Conservation (phyloP, 2,888 invertebrate species). For the Drosophila dives region DNA sequence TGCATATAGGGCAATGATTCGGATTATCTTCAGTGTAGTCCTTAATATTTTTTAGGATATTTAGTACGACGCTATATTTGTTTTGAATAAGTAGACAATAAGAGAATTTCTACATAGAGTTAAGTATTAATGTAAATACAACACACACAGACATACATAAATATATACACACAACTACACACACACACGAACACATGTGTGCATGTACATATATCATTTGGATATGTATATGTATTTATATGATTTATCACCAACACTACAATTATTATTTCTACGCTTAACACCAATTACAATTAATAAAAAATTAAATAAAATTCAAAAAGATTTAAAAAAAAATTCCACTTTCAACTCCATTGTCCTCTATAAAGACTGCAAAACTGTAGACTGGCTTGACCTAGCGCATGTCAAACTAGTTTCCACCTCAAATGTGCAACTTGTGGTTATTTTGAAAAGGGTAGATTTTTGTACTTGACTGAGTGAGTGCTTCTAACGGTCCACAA, state of each 20-base stretch:
- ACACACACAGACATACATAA: slow-evolving; percentile 31
- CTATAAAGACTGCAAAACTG: slow-evolving; percentile 5
- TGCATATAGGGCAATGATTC: slow-evolving; percentile 49
- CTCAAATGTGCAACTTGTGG: neutral
- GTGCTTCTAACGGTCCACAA: neutral
- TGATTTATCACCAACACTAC: slow-evolving; percentile 60
- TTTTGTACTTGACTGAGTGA: neutral
- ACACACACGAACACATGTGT: slow-evolving; percentile 9
- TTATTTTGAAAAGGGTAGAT: neutral
- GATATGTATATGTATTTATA: slow-evolving; percentile 24
- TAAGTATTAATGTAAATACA: slow-evolving; percentile 62
- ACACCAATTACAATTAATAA: slow-evolving; percentile 63
- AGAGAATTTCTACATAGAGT: slow-evolving; percentile 61
- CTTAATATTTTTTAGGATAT: slow-evolving; percentile 52
- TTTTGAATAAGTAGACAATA: slow-evolving; percentile 64
- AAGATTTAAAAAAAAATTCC: slow-evolving; percentile 48
- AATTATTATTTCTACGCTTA: slow-evolving; percentile 70
- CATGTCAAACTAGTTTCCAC: slow-evolving; percentile 4
- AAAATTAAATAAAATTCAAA: slow-evolving; percentile 53
- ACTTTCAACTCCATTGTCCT: slow-evolving; percentile 3
- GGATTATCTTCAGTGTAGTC: slow-evolving; percentile 56
- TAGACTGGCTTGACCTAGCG: neutral
- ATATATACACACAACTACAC: slow-evolving; percentile 2
- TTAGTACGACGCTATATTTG: slow-evolving; percentile 70
- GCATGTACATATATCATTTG: slow-evolving; percentile 27